phyloP scores from a whole-genome alignment of 2,797 vertebrate genomes.

The Brotula barbata region DNA sequence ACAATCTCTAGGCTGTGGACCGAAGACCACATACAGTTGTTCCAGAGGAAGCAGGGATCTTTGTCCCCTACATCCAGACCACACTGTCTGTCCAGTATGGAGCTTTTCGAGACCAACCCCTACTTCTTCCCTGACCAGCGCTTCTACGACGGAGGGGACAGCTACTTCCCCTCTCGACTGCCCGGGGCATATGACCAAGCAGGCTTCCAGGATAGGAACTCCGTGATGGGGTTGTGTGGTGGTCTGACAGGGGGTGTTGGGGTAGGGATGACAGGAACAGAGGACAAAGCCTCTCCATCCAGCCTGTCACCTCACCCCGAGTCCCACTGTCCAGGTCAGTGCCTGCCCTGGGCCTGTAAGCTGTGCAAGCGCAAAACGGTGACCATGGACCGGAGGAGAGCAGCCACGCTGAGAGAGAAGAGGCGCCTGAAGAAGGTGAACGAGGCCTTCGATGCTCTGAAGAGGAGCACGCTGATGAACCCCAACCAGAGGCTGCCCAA shows the following conservation, averaged over 20 bases:
- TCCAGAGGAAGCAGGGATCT: slow-evolving; percentile 54
- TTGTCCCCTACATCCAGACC: slow-evolving; percentile 53
- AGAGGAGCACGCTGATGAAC: slow-evolving; percentile 96
- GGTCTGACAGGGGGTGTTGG: slow-evolving; percentile 74
- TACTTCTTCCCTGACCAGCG: slow-evolving; percentile 96
- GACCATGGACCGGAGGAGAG: slow-evolving; percentile 91
- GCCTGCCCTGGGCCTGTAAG: slow-evolving; percentile 97
- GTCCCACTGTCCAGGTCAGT: slow-evolving; percentile 93
- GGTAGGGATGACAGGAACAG: slow-evolving; percentile 71
- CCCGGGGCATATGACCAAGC: slow-evolving; percentile 84
- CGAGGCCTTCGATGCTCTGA: slow-evolving; percentile 95
- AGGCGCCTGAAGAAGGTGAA: slow-evolving; percentile 97
- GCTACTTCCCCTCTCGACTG: slow-evolving; percentile 88
- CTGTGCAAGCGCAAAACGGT: slow-evolving; percentile 94
- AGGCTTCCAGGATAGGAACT: slow-evolving; percentile 84
- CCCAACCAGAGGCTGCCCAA: slow-evolving; percentile 98
- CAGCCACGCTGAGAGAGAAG: slow-evolving; percentile 94
- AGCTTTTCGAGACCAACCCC: slow-evolving; percentile 98
- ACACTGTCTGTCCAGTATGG: slow-evolving; percentile 79
- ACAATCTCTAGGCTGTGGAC: slow-evolving; percentile 56
- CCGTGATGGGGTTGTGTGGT: slow-evolving; percentile 84
- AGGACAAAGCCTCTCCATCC: slow-evolving; percentile 88
- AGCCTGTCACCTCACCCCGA: slow-evolving; percentile 82
- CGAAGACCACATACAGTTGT: slow-evolving; percentile 49
- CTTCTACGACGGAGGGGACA: slow-evolving; percentile 94